phyloP scores from a whole-genome alignment of 2,797 vertebrate species.

The Sylvia borin region DNA sequence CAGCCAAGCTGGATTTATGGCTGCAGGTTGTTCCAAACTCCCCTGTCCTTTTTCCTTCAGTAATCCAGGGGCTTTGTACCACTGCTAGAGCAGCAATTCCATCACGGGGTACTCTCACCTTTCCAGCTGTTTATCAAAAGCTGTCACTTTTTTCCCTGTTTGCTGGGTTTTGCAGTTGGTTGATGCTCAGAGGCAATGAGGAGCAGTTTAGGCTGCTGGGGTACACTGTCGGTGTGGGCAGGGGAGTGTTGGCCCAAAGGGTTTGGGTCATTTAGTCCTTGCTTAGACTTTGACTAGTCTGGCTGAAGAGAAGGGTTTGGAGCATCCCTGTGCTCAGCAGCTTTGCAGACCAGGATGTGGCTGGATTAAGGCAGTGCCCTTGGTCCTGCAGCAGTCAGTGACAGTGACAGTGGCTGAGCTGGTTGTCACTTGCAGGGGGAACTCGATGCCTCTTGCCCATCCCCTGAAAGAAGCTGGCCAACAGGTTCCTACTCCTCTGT shows the following conservation, averaged over 20 bases:
- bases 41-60: background rate
- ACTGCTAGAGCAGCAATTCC: background rate
- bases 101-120: background rate
- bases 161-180: background rate
- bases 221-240: fast-evolving
- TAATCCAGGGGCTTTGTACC: fast-evolving
- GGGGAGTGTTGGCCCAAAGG: background rate
- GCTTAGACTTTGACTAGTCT: background rate
- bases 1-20: background rate
- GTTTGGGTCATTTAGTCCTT: background rate
- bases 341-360: background rate
- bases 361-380: background rate
- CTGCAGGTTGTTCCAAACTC: background rate
- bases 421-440: background rate
- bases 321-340: background rate
- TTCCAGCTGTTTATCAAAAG: background rate
- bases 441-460: background rate
- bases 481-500: background rate
- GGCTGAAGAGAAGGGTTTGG: background rate
- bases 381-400: background rate
- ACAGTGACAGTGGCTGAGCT: background rate
- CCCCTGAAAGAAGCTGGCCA: background rate
- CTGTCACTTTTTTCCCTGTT: fast-evolving
- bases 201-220: background rate
- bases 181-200: background rate